phyloP scores from a whole-genome alignment of 2,113 vertebrate species.

The Psittacus erithacus region DNA sequence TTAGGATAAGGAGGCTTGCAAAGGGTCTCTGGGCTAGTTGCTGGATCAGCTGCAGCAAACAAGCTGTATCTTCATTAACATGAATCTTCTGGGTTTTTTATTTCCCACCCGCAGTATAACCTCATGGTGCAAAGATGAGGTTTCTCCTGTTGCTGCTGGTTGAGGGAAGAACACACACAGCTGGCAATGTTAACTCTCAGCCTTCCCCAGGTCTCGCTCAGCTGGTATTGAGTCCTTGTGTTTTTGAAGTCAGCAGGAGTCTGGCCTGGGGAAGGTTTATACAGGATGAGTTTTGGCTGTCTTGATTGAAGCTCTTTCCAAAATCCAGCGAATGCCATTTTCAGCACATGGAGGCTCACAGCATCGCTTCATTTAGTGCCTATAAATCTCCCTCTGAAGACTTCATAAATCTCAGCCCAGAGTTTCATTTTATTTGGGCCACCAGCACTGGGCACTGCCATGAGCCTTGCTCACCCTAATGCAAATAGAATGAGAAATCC shows the following conservation, averaged over 20 bases:
- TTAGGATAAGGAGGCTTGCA: not conserved
- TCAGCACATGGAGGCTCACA: not conserved
- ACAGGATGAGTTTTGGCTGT: not conserved
- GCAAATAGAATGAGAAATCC: not conserved
- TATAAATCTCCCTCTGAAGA: not conserved
- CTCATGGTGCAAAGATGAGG: fast-evolving
- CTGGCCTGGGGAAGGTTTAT: not conserved
- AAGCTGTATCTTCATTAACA: not conserved
- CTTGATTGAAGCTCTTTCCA: not conserved
- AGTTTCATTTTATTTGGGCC: not conserved
- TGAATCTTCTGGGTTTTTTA: not conserved
- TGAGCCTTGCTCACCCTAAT: not conserved
- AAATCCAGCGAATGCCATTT: not conserved
- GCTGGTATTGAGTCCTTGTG: not conserved
- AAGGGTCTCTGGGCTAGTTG: not conserved
- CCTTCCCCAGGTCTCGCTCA: not conserved
- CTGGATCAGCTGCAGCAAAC: not conserved
- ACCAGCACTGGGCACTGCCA: not conserved
- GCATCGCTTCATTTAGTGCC: fast-evolving
- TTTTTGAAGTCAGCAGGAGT: not conserved
- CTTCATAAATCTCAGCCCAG: not conserved
- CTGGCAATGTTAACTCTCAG: not conserved
- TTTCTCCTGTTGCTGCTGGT: not conserved
- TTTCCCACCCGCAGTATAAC: not conserved
- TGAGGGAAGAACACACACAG: not conserved